These are phyloP conservation scores for Pterocles burchelli DNA, from an alignment of 2,113 vertebrate genomes.

Conservation along the genomic window DNA sequence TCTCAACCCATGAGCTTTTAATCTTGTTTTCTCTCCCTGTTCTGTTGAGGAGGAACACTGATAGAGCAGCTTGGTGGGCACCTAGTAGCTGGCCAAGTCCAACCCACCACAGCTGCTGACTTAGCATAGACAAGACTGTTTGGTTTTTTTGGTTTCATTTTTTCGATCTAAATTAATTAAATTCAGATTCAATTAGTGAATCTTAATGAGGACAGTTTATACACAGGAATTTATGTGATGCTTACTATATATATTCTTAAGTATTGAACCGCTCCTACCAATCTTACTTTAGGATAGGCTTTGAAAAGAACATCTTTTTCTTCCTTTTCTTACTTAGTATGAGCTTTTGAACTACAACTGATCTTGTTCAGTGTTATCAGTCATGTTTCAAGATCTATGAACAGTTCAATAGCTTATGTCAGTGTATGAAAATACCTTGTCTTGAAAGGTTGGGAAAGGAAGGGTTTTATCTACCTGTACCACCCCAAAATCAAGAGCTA, in stretches of 20 bases:
- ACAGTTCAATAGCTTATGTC: neutral
- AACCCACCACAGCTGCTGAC: neutral
- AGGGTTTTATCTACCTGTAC: neutral
- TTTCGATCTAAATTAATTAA: neutral
- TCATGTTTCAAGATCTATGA: conserved; percentile 7
- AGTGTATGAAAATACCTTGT: conserved; percentile 2
- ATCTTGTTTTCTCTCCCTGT: neutral
- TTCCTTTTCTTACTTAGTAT: neutral
- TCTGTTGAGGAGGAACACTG: neutral
- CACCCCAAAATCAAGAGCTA: neutral
- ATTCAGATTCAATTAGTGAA: neutral
- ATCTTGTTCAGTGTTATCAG: neutral
- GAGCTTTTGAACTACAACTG: neutral
- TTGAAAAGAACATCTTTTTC: neutral
- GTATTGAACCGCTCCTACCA: neutral
- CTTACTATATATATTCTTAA: neutral
- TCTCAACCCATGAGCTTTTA: neutral
- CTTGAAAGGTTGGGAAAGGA: neutral
- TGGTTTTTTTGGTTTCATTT: neutral
- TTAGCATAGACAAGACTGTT: neutral
- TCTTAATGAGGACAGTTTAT: neutral
- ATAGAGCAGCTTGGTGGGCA: neutral
- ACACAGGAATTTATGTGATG: neutral
- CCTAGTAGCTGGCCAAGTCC: neutral
- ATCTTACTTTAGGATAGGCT: neutral